Base-by-base conservation (phyloP, 2,888 invertebrate genomes). In the Apamea monoglypha region DNA sequence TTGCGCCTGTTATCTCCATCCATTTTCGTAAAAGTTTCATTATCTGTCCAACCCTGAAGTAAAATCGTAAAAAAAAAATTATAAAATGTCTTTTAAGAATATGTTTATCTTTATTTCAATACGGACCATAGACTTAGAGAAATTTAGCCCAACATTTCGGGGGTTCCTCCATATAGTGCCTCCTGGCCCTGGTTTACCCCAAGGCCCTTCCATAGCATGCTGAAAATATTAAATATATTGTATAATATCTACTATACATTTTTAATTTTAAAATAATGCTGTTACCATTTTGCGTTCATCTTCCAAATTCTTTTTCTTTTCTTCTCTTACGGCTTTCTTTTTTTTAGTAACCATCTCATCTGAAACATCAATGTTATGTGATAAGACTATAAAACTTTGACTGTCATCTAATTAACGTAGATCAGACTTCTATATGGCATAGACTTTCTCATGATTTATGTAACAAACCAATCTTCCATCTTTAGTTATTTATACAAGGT, bases 101-200 rank as follows among this genome's bases (percentile, higher is more conserved):
- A 80, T 29, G 69, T 74, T 53, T 21, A 64, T 36, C 16, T 59
- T 69, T 32, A 56, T 69, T 74, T 68, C 32, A 67, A 78, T 76
- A 85, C 88, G 76, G 97, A 98, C 98, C 98, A 98, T 97, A 88
- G 98, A 98, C 94, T 98, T 97, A 90, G 98, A 97, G 97, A 98
- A 98, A 95, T 98, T 97, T 89, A 97, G 95, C 91, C 98, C 98
- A 91, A 98, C 97, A 92, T 97, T 96, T 91, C 97, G 97, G 82
- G 98, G 98, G 95, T 98, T 97, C 92, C 98, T 97, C 98, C 98
- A 98, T 87, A 97, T 97, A 76, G 97, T 96, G 84, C 98, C 98
- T 76, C 98, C 98, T 70, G 98, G 98, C 85, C 98, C 98, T 36
- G 97, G 97, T 90, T 96, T 97, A 80, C 98, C 98, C 98, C 98